These are phyloP conservation scores for Callaeas wilsoni DNA, from an alignment of 2,113 vertebrate genomes.

Conservation along the genomic window DNA sequence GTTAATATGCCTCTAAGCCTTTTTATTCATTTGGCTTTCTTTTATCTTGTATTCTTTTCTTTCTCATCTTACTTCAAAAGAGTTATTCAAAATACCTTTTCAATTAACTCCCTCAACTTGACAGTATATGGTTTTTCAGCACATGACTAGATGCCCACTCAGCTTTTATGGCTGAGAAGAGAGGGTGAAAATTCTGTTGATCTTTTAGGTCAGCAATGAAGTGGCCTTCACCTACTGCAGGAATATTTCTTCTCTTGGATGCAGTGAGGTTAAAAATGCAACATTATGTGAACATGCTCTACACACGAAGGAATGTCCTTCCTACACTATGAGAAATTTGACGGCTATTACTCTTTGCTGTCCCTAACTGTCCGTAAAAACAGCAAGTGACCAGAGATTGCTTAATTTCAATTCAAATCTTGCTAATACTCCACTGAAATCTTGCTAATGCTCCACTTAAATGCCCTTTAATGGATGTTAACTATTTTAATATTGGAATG, in stretches of 20 bases:
- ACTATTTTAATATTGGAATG: background rate
- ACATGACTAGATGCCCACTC: background rate
- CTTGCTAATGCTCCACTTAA: background rate
- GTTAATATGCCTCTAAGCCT: background rate
- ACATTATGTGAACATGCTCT: background rate
- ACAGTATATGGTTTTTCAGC: background rate
- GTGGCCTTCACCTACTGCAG: background rate
- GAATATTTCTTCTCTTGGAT: background rate
- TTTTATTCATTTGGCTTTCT: background rate
- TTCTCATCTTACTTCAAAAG: background rate
- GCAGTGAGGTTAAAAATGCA: background rate
- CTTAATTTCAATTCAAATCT: background rate
- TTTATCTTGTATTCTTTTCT: background rate
- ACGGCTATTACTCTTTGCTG: background rate
- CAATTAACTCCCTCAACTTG: background rate
- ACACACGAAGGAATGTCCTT: background rate
- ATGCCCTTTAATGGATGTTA: background rate
- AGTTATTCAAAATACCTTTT: background rate
- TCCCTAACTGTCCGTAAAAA: background rate
- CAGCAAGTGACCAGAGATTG: background rate
- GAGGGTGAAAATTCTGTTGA: background rate
- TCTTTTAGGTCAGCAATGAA: background rate
- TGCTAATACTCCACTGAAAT: background rate
- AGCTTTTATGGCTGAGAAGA: background rate
- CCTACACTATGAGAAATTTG: background rate